Evolutionary conservation across 1,140 invertebrate genomes (phyloP).

Genomic region (Pachyrhynchus sulphureomaculatus): DNA sequence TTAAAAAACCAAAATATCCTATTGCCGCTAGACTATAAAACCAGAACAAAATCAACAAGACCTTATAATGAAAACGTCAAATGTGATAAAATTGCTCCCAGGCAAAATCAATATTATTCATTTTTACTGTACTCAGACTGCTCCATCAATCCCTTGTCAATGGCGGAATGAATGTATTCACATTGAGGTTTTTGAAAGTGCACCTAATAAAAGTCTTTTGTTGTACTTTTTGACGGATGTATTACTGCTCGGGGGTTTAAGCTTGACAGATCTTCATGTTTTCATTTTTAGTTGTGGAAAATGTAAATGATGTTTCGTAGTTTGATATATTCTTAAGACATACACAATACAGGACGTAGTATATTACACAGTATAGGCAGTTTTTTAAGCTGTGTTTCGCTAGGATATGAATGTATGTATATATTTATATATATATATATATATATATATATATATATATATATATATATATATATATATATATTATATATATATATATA

Average conservation of each 20-base stretch:
- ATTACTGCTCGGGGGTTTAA: neutral
- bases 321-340: too few relatives aligned
- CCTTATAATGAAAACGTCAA: neutral
- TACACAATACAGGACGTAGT: too few relatives aligned
- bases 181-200: neutral
- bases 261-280: neutral
- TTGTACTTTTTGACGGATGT: neutral
- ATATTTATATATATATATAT: too few relatives aligned
- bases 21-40: too few relatives aligned
- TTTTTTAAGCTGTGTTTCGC: too few relatives aligned
- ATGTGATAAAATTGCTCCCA: neutral
- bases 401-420: too few relatives aligned
- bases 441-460: too few relatives aligned
- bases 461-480: too few relatives aligned
- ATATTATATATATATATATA: too few relatives aligned
- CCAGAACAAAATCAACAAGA: neutral
- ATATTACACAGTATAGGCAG: too few relatives aligned
- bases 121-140: neutral
- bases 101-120: conserved; percentile 7
- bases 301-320: too few relatives aligned
- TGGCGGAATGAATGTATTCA: conserved; percentile 1
- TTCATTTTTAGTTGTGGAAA: neutral
- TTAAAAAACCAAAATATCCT: too few relatives aligned
- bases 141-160: conserved; percentile 5
- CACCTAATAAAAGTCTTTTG: conserved; percentile 4